Percentiles rank a stretch among this genome's conserved stretches.
Evolutionary conservation across 2,888 invertebrate species (phyloP).

Genomic region (Eilema sororculum): DNA sequence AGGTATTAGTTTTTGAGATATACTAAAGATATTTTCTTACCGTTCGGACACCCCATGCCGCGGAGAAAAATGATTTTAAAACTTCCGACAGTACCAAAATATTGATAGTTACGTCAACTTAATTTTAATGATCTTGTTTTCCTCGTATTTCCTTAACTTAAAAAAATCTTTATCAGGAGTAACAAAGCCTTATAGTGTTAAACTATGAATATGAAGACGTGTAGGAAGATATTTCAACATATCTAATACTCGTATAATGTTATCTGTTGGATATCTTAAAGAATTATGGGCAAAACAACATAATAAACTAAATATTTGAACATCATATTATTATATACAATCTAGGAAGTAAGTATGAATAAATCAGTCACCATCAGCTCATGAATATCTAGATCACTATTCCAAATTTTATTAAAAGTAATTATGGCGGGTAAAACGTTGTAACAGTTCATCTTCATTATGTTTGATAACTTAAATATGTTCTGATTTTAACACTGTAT

Average conservation of each 20-base stretch:
- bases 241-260: too few species aligned
- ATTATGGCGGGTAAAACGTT: neutral
- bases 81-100: too few species aligned
- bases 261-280: neutral
- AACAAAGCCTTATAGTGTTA: neutral
- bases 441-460: conserved; percentile 5
- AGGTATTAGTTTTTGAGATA: too few species aligned
- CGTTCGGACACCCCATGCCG: too few species aligned
- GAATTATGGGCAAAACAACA: neutral
- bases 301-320: conserved; percentile 3
- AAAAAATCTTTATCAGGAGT: too few species aligned
- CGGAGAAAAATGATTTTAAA: too few species aligned
- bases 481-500: neutral
- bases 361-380: too few species aligned
- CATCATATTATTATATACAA: neutral
- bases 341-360: conserved; percentile 14
- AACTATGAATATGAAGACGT: neutral
- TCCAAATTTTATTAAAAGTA: conserved; percentile 3
- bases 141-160: too few species aligned
- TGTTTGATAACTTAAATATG: too few species aligned
- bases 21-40: too few species aligned
- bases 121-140: too few species aligned
- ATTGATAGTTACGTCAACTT: too few species aligned
- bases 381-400: conserved; percentile 14
- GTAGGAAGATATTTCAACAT: neutral